phyloP scores from a whole-genome alignment of 2,113 vertebrate species.

The Silurus asotus region DNA sequence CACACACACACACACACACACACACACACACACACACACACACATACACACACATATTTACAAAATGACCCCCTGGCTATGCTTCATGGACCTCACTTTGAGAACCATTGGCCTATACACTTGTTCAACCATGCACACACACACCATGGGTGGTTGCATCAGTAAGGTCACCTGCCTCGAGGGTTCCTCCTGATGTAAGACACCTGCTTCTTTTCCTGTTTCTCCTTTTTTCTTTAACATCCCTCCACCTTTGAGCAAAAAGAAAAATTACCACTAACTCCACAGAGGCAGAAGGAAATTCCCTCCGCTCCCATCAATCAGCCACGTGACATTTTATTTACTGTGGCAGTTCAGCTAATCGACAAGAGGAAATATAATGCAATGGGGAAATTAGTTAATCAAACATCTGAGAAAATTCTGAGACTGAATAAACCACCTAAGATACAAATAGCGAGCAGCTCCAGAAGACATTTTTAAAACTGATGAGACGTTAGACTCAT shows the following conservation, averaged over 20 bases:
- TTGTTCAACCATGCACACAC: not conserved
- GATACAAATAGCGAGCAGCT: not conserved
- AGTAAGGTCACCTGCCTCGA: slow-evolving; percentile 37
- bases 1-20: no score
- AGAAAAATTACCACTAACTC: slow-evolving; percentile 27
- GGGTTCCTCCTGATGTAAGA: slow-evolving; percentile 54
- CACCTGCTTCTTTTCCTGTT: slow-evolving; percentile 33
- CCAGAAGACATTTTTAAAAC: not conserved
- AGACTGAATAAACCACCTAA: not conserved
- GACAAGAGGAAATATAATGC: slow-evolving; percentile 57
- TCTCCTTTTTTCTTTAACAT: slow-evolving; percentile 16
- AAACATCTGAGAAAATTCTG: slow-evolving; percentile 5
- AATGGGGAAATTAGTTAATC: slow-evolving; percentile 47
- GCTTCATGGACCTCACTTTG: not conserved
- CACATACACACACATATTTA: no score
- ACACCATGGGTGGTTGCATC: not conserved
- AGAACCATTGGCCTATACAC: not conserved
- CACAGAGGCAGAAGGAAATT: slow-evolving; percentile 35
- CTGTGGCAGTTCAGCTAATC: slow-evolving; percentile 47
- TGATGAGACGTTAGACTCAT: slow-evolving; percentile 20
- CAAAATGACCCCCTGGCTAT: not conserved
- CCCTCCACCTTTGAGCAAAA: slow-evolving; percentile 3
- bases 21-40: no score
- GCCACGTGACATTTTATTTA: slow-evolving; percentile 45
- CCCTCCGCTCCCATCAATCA: slow-evolving; percentile 39